phyloP scores from a whole-genome alignment of 2,888 invertebrate species.

The Agrilus mali region DNA sequence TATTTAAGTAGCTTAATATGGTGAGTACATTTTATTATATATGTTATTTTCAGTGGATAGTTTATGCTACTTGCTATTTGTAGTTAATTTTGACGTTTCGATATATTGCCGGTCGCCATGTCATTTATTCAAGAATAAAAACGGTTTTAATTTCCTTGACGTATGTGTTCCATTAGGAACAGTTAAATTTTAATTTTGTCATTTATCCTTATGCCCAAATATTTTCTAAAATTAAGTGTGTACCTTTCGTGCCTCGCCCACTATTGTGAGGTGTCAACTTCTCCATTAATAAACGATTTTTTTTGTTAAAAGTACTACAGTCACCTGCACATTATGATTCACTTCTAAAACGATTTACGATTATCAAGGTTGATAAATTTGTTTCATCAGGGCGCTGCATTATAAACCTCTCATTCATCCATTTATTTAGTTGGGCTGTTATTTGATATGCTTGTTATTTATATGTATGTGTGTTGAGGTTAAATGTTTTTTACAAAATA shows the following conservation, averaged over 20 bases:
- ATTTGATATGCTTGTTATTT: no score
- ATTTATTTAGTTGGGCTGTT: no score
- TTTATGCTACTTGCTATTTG: slow-evolving; percentile 4
- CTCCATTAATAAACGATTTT: slow-evolving; percentile 7
- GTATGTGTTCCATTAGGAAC: slow-evolving; percentile 8
- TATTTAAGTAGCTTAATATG: slow-evolving; percentile 28
- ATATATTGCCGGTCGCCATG: slow-evolving; percentile 25
- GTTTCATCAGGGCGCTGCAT: slow-evolving; percentile 3
- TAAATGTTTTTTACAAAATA: neutral
- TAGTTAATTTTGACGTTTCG: slow-evolving; percentile 10
- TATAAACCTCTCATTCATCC: neutral
- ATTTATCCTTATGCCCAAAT: neutral
- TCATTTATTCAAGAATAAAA: slow-evolving; percentile 19
- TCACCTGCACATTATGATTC: slow-evolving; percentile 14
- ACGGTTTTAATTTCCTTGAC: slow-evolving; percentile 3
- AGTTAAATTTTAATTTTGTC: neutral
- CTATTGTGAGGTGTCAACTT: slow-evolving; percentile 9
- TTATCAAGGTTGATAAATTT: slow-evolving; percentile 12
- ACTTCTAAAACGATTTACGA: slow-evolving; percentile 6
- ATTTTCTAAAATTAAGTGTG: slow-evolving; percentile 1
- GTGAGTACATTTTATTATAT: slow-evolving; percentile 21
- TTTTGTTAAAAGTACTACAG: slow-evolving; percentile 8
- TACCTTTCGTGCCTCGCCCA: slow-evolving; percentile 13
- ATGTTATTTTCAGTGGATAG: neutral
- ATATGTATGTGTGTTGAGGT: neutral